Base-by-base conservation (phyloP, 2,113 vertebrate species). In the Coptodon bakossiorum region DNA sequence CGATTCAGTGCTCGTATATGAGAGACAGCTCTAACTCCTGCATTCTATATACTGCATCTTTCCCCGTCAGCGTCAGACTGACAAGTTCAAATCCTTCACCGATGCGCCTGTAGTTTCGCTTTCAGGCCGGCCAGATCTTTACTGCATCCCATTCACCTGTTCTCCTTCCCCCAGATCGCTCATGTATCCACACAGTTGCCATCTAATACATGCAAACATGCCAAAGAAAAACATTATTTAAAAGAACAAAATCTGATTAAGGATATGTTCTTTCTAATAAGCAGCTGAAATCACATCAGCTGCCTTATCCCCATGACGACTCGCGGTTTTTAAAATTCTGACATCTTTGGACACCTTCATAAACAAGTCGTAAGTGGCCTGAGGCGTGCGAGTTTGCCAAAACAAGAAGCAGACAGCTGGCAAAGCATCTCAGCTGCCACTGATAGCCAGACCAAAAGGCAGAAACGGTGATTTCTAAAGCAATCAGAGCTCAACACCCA, bases 401-500 rank as follows among this genome's bases (percentile, higher is more conserved):
- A 91, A 86, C 80, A 88, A 83, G 84, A 78, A 34, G 66, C 73
- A 80, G 89, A 90, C 93, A 94, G 93, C 92, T 93, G 93, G 92
- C 81, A 78, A 92, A 84, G 82, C 87, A 86, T 85, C 83, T 90
- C 86, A 63, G 85, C 79, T 92, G 88, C 84, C 88, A 84, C 78
- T 11, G 71, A 56, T 43, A 86, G 87, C 68, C 85, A 82, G 38
- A 84, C 86, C 90, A 89, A 90, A 79, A 88, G 88, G 90, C 81
- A 90, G 71, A 71, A 52, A 45, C 12, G 16, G 66, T 19, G 85
- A 79, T 52, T 86, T 85, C 54, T 81, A 40, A 66, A 85, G 80
- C 43, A 80, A 81, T 83, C 48, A 83, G 27, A 19, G 59, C 73
- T 85, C 45, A 53, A 59, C 57, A 81, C 13, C 13, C 66, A 34